Base-by-base conservation (phyloP, 2,888 invertebrate species). In the Muschampia plurimacula region DNA sequence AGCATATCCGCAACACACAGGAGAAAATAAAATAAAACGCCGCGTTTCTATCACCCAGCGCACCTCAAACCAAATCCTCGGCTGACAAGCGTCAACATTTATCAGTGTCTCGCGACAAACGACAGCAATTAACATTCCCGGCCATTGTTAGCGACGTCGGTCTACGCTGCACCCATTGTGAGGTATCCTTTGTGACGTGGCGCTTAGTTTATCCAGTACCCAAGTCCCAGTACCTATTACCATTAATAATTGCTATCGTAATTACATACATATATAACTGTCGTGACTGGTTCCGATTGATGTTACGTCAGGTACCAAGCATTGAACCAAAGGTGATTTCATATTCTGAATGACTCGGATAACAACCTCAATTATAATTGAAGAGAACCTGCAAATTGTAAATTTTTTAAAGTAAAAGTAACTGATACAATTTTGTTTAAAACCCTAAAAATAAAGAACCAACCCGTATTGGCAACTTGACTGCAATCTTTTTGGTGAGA, bases 81-180 rank as follows among this genome's bases (percentile, higher is more conserved):
- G 84, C 86, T 88, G 91, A 87, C 91, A 86, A 89, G 86, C 90
- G 85, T 89, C 91, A 90, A 88, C 93, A 93, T 93, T 92, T 89
- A 88, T 93, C 93, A 93, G 90, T 88, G 92, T 92, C 93, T 85
- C 83, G 84, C 87, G 82, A 89, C 90, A 91, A 93, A 92, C 88
- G 92, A 89, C 87, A 85, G 88, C 92, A 91, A 93, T 93, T 93
- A 93, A 93, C 92, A 92, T 93, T 91, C 92, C 84, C 74, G 82
- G 84, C 82, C 86, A 89, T 89, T 91, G 91, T 91, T 87, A 87
- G 86, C 86, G 78, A 74, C 78, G 76, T 75, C 77, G 52, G 52
- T 52, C 52, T 15, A 15, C 15, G 73, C 78, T 80, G 81, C 78
- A 82, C 52, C 52, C 52, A 52, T 52, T 52, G 81, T 81, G 77